Conservation (phyloP, 2,113 vertebrate genomes). For the Gambusia affinis region DNA sequence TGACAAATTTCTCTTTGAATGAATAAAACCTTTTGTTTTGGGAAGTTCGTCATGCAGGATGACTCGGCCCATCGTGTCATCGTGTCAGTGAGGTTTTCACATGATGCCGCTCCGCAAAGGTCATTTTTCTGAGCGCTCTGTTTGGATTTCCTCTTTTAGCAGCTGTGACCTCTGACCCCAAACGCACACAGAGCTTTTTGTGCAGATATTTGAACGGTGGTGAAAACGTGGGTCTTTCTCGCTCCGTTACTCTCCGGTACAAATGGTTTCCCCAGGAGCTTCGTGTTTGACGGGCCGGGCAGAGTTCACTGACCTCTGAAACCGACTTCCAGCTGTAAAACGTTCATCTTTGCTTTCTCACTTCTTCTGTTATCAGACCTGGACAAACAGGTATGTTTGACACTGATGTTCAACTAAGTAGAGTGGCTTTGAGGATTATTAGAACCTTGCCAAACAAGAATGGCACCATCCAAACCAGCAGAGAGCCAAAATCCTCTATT, state of each 20-base stretch:
- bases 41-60: not conserved
- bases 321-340: not conserved
- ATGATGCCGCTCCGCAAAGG: slow-evolving; percentile 31
- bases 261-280: slow-evolving; percentile 40
- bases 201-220: slow-evolving; percentile 40
- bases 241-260: slow-evolving; percentile 1
- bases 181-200: slow-evolving; percentile 17
- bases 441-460: not conserved
- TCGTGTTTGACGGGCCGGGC: slow-evolving; percentile 12
- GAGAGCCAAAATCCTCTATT: not conserved
- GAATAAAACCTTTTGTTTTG: not conserved
- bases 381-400: not conserved
- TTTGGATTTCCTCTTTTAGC: slow-evolving; percentile 61
- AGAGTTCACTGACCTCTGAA: slow-evolving; percentile 39
- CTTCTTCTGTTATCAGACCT: not conserved
- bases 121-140: slow-evolving; percentile 41
- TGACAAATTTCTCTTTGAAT: not conserved
- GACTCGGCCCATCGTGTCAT: not conserved
- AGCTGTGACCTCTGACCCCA: slow-evolving; percentile 65
- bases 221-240: slow-evolving; percentile 36
- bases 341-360: not conserved
- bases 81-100: slow-evolving; percentile 37
- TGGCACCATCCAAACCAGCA: not conserved
- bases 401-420: not conserved
- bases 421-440: not conserved